A percentile compares a stretch with the other conserved stretches of the same genome.
Evolutionary conservation across 2,797 vertebrate genomes (phyloP).

Genomic region (Poeciliopsis turneri): DNA sequence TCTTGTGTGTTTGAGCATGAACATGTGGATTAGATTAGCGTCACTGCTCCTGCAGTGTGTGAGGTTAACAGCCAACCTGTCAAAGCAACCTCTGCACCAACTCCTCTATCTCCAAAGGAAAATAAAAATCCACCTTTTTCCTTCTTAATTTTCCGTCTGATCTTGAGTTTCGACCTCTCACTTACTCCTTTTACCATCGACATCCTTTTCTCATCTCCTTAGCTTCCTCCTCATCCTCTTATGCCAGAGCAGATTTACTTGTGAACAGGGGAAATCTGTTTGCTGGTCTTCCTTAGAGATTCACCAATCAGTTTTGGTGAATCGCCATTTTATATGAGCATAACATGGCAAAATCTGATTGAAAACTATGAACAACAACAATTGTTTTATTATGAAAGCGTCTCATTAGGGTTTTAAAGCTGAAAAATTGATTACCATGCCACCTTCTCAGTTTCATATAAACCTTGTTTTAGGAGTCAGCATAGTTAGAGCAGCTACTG

Average conservation of each 20-base stretch:
- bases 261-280: neutral
- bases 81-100: conserved; percentile 33
- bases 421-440: neutral
- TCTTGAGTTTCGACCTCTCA: conserved; percentile 48
- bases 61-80: conserved; percentile 67
- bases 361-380: neutral
- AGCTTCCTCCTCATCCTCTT: conserved; percentile 31
- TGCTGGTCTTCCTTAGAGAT: neutral
- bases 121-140: conserved; percentile 15
- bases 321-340: neutral
- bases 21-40: conserved; percentile 65
- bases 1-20: conserved; percentile 22
- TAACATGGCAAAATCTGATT: neutral
- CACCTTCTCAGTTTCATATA: neutral
- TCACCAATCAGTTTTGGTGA: neutral
- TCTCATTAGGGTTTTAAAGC: neutral
- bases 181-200: conserved; percentile 30
- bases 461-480: neutral
- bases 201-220: conserved; percentile 13
- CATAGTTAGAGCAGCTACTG: neutral
- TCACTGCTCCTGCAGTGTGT: conserved; percentile 51
- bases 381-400: neutral
- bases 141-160: conserved; percentile 29
- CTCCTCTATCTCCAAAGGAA: conserved; percentile 4
- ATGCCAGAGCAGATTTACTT: conserved; percentile 52